Percentiles rank a stretch among this genome's conserved stretches.
Conservation (phyloP, 2,797 vertebrate species). For the Nothura maculosa region DNA sequence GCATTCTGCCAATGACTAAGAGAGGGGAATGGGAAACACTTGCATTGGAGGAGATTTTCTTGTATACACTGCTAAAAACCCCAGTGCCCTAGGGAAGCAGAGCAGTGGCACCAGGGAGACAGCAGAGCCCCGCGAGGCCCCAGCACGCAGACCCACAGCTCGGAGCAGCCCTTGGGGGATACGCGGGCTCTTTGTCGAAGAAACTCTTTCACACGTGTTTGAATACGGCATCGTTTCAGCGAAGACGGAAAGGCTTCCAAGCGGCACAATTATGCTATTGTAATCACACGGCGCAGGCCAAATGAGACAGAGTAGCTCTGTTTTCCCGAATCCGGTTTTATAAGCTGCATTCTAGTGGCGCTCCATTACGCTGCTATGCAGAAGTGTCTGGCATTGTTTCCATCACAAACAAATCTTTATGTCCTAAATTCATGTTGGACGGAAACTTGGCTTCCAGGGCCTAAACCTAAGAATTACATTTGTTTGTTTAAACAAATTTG, state of each 20-base stretch:
- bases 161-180: background rate
- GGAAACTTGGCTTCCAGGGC: constrained; percentile 65
- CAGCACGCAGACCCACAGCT: background rate
- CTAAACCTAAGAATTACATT: constrained; percentile 72
- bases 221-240: constrained; percentile 57
- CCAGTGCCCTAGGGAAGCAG: background rate
- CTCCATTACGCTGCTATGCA: constrained; percentile 56
- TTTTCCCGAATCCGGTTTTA: constrained; percentile 69
- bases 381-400: constrained; percentile 76
- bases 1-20: background rate
- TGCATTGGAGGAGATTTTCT: background rate
- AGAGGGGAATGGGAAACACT: background rate
- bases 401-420: constrained; percentile 76
- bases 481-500: constrained; percentile 76
- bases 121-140: background rate
- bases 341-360: constrained; percentile 44
- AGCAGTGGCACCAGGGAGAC: background rate
- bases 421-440: constrained; percentile 61
- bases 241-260: constrained; percentile 50
- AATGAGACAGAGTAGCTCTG: constrained; percentile 69
- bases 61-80: background rate
- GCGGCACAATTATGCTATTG: constrained; percentile 68
- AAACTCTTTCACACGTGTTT: constrained; percentile 49
- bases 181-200: background rate
- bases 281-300: constrained; percentile 30